Base-by-base conservation (phyloP, 2,113 vertebrate species). In the Eolophus roseicapilla region DNA sequence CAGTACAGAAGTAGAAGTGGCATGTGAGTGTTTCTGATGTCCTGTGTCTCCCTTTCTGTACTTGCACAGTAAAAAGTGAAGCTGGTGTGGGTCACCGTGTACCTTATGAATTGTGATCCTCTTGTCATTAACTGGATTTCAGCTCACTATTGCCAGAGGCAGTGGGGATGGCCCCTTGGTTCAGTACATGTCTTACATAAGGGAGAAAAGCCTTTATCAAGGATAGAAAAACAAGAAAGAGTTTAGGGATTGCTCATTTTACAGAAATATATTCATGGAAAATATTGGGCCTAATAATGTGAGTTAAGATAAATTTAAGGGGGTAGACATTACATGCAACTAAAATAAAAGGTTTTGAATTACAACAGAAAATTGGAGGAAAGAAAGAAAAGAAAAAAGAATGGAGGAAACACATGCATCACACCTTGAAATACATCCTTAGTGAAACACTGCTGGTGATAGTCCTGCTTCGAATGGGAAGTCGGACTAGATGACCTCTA, bases 401-500 rank as follows among this genome's bases (percentile, higher is more conserved):
- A 28, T n/a, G 24, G 35, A 60, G 31, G 3, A 83, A 75, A 39
- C 9, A 69, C 8, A 39, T 7, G 67, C 35, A 27, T 29, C 25
- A 35, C 69, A 28, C 2, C 16, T 39, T 77, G 68, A 90, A 95
- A 86, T 8, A 74, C 10, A 92, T 23, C 9, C 43, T 71, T 20
- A 43, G 50, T 43, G n/a, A 86, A 86, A 37, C 27, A 18, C 44
- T 78, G 25, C 33, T 77, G 64, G 62, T 73, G n/a, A 81, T 37
- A 88, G 68, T 55, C 43, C 46, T 84, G 57, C 31, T 94, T 95
- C 67, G 69, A 55, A 73, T 10, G 75, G 59, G 39, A 90, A 93
- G 63, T 92, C 73, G 0, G 83, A 69, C 46, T 68, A 50, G 80
- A 81, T 75, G 83, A 95, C 95, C 96, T 97, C 95, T 96, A 96